Conservation (phyloP, 1,140 invertebrate genomes). For the Brachionus manjavacas region DNA sequence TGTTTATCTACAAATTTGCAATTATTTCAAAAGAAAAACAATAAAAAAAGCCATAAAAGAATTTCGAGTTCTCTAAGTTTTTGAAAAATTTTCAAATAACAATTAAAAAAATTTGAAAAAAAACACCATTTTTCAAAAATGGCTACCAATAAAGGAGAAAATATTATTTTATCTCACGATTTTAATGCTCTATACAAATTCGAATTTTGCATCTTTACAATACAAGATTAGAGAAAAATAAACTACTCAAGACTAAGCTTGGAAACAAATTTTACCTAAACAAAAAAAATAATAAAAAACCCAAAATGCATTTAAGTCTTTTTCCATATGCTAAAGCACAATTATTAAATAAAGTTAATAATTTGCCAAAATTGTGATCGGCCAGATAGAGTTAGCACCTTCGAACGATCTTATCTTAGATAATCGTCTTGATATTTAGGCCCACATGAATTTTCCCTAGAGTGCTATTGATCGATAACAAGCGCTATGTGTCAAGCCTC, state of each 20-base stretch:
- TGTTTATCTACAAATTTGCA: background rate
- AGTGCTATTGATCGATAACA: background rate
- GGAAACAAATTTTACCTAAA: background rate
- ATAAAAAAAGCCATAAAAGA: slow-evolving; percentile 18
- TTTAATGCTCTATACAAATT: background rate
- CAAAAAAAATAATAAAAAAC: background rate
- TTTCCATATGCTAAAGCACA: background rate
- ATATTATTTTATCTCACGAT: background rate
- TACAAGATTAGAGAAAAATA: background rate
- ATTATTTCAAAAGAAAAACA: background rate
- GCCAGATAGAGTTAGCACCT: background rate
- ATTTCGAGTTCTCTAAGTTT: slow-evolving; percentile 24
- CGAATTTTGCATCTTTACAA: background rate
- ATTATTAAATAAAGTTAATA: background rate
- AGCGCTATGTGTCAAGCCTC: background rate
- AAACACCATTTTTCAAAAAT: background rate
- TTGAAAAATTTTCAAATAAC: background rate
- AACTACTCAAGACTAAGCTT: background rate
- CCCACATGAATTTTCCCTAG: background rate
- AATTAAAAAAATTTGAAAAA: background rate
- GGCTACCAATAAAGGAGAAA: background rate
- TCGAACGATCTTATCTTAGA: background rate
- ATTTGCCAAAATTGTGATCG: background rate
- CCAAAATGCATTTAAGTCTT: background rate
- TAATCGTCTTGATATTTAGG: background rate